Evolutionary conservation across 1,140 invertebrate genomes (phyloP), one percentile per base, ranked within the genome.

Genomic region (Tetramorium alpestre): DNA sequence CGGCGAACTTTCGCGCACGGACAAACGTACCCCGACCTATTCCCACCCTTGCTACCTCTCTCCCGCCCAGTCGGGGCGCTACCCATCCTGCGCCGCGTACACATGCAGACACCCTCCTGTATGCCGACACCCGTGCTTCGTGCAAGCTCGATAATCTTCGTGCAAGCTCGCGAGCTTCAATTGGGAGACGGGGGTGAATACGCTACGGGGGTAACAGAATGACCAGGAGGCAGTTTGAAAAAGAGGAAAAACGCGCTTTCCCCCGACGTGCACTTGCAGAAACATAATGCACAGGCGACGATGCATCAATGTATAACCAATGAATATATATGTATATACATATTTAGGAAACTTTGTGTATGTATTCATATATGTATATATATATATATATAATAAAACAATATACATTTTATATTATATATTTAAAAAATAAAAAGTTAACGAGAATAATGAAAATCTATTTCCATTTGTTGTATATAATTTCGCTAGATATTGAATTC

Each of bases 111-210:
- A 47, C 77, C 60, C 76, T 58, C 60, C 38, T n/a, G 47, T 87
- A n/a, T 54, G 38, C 65, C 88, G 54, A 87, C 72, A 69, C 77
- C 88, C 82, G 56, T 67, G 80, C 81, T 90, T 93, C 90, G 90
- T 87, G 90, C 77, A 86, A 90, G 85, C 89, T 93, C 92, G 91
- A 92, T 90, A 90, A 91, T 92, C 90, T 93, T 92, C 92, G 91
- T 88, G 75, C 78, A 38, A 88, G 86, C 84, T 89, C 87, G 87
- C 72, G 56, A 76, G 10, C 62, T 51, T 62, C 67, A 60, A 65
- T 76, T 67, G 54, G 62, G 80, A 81, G 87, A 92, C 22, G 62
- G 67, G 56, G 51, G n/a, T 70, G 22, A 65, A 22, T 2, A 18
- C 10, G 10, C n/a, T 56, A 22, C 16, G 11, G 44, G 33, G 51